Evolutionary conservation across 2,113 vertebrate genomes (phyloP).

Genomic region (Vidua macroura): DNA sequence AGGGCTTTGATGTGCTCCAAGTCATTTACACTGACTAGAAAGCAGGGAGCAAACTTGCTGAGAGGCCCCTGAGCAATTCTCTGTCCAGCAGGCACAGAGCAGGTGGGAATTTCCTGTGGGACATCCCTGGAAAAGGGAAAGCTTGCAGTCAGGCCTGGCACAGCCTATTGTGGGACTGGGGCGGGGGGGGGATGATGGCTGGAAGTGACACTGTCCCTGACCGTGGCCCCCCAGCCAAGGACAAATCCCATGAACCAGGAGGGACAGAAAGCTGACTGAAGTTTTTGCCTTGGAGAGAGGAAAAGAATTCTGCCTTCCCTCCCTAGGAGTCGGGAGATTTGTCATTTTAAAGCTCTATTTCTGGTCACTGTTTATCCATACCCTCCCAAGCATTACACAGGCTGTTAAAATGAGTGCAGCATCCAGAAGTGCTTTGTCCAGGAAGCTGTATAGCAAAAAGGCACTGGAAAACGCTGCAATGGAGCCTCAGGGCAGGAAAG

Average conservation of each 20-base stretch:
- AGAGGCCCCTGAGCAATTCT: background rate
- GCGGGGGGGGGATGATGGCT: background rate
- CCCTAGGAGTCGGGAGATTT: background rate
- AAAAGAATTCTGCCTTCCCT: background rate
- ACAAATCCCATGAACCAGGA: background rate
- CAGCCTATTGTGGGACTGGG: no score
- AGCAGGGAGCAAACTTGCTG: background rate
- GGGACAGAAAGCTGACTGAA: background rate
- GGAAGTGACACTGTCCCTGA: accelerated
- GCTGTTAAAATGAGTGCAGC: background rate
- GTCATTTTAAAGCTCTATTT: background rate
- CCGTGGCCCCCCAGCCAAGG: background rate
- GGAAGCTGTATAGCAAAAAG: background rate
- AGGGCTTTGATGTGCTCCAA: background rate
- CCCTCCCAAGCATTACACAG: background rate
- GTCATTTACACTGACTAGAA: background rate
- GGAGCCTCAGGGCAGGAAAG: background rate
- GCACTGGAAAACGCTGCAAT: background rate
- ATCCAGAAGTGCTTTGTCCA: background rate
- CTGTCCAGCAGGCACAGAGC: background rate
- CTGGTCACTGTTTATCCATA: background rate
- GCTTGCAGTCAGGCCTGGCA: background rate
- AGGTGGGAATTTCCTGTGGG: background rate
- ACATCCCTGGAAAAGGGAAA: background rate
- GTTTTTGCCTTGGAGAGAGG: background rate